phyloP scores from a whole-genome alignment of 1,140 invertebrate species.

The Globodera ellingtonae region DNA sequence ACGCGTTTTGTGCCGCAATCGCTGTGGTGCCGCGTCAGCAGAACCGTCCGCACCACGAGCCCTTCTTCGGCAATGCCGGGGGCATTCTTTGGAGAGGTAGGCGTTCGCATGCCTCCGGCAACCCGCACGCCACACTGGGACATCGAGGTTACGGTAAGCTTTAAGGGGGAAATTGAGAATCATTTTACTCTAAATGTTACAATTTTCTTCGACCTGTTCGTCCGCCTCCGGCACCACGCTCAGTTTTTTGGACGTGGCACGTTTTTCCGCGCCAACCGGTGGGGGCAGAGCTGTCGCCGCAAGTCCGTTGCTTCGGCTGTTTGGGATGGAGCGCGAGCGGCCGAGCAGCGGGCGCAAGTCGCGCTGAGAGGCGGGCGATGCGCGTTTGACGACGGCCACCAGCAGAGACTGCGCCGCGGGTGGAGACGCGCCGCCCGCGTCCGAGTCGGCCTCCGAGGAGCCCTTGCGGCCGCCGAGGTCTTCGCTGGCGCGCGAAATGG shows the following conservation, averaged over 20 bases:
- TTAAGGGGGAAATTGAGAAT: neutral
- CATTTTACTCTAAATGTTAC: neutral
- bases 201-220: conserved; percentile 34
- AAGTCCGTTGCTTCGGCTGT: conserved; percentile 15
- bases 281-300: neutral
- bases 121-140: conserved; percentile 7
- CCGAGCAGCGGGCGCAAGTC: conserved; percentile 23
- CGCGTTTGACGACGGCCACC: neutral
- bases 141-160: conserved; percentile 33
- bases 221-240: conserved; percentile 46
- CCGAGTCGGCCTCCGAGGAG: neutral
- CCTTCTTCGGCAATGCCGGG: neutral
- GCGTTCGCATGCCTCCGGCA: neutral
- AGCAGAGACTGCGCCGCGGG: conserved; percentile 1
- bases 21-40: conserved; percentile 9
- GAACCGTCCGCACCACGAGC: conserved; percentile 4
- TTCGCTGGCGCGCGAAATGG: conserved; percentile 20
- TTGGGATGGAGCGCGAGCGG: conserved; percentile 27
- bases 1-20: neutral
- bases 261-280: conserved; percentile 18
- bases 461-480: neutral
- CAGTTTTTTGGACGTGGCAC: conserved; percentile 46
- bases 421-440: neutral
- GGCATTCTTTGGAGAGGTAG: conserved; percentile 17
- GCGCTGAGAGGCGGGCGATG: conserved; percentile 1